Evolutionary conservation across 1,140 invertebrate genomes (phyloP).

Genomic region (Apocrypta bakeri): DNA sequence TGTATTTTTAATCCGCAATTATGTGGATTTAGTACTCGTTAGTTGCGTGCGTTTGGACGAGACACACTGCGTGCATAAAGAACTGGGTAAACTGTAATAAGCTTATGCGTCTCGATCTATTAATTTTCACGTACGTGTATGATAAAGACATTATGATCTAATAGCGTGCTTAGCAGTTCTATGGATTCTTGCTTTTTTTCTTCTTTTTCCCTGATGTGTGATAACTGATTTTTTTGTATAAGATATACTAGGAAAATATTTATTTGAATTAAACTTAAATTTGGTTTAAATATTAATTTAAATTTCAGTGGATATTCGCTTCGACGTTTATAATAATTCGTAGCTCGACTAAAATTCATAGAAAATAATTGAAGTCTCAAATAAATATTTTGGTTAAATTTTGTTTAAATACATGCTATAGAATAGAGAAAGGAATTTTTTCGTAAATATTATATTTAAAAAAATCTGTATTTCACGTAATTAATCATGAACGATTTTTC

Average conservation of each 20-base stretch:
- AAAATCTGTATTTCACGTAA: background rate
- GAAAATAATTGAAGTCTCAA: too few species aligned
- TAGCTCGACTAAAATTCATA: too few species aligned
- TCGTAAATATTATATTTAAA: too few species aligned
- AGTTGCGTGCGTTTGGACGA: too few species aligned
- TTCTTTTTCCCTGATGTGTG: background rate
- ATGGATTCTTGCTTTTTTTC: background rate
- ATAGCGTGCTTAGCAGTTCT: background rate
- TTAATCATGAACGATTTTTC: background rate
- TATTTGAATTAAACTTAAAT: too few species aligned
- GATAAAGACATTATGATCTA: constrained; percentile 5
- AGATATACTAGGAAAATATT: background rate
- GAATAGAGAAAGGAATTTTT: too few species aligned
- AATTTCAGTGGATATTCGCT: too few species aligned
- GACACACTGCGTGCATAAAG: background rate
- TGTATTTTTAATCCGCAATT: background rate
- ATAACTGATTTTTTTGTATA: background rate
- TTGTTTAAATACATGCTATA: too few species aligned
- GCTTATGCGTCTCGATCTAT: background rate
- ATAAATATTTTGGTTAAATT: too few species aligned
- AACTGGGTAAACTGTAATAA: background rate
- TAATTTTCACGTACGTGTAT: background rate
- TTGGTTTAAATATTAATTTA: too few species aligned
- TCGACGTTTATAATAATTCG: too few species aligned
- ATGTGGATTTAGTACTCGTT: background rate